These are phyloP conservation scores for Micrastur ruficollis DNA, from an alignment of 2,797 vertebrate species.

Conservation along the genomic window DNA sequence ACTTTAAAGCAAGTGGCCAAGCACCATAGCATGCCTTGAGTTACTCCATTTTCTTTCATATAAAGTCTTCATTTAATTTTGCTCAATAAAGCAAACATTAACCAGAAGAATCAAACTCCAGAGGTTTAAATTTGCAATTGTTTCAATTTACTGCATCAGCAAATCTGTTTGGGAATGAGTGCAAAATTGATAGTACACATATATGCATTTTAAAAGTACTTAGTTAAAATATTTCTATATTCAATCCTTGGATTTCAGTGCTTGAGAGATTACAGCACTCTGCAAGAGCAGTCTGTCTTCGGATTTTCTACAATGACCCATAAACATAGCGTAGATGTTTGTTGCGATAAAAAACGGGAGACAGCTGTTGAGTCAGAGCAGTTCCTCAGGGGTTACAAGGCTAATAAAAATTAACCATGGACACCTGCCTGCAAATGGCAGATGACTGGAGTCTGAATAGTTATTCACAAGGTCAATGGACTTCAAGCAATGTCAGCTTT, in stretches of 20 bases:
- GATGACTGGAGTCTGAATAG: not conserved
- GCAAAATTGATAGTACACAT: not conserved
- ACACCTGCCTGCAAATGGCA: not conserved
- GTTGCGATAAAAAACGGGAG: not conserved
- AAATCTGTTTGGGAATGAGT: not conserved
- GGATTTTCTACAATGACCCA: not conserved
- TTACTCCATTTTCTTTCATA: not conserved
- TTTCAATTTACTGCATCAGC: not conserved
- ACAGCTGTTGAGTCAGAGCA: not conserved
- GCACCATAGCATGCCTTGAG: not conserved
- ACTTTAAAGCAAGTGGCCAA: not conserved
- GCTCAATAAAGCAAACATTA: not conserved
- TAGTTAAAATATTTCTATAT: not conserved
- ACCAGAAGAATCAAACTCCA: not conserved
- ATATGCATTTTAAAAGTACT: not conserved
- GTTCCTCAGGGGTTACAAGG: not conserved
- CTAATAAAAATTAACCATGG: not conserved
- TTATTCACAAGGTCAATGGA: not conserved
- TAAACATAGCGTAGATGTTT: not conserved
- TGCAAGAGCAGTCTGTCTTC: not conserved
- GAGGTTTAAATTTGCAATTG: not conserved
- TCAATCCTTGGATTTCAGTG: not conserved
- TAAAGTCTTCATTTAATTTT: not conserved
- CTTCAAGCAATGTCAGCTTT: not conserved
- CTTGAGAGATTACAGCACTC: not conserved